Evolutionary conservation across 2,113 vertebrate genomes (phyloP).

Genomic region (Pteruthius melanotis): DNA sequence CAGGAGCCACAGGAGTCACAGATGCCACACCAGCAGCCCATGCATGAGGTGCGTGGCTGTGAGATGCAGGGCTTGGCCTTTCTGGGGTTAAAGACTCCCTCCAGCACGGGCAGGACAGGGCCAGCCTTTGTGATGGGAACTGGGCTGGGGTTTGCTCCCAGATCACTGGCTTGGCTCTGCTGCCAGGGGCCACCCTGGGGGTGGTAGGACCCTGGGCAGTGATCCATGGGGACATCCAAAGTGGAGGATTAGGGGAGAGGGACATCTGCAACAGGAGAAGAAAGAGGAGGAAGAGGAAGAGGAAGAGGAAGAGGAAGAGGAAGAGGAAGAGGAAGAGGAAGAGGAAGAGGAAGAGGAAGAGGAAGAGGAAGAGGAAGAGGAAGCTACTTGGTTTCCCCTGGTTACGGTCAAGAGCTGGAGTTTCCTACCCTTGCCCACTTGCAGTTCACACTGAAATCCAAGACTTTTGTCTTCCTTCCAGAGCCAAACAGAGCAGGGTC

Average conservation of each 20-base stretch:
- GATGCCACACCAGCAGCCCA: background rate
- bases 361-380: too few relatives aligned
- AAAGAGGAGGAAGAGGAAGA: too few relatives aligned
- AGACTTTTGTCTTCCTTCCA: background rate
- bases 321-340: background rate
- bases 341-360: background rate
- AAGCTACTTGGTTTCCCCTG: background rate
- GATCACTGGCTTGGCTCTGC: background rate
- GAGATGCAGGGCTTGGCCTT: background rate
- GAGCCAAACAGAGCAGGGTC: background rate
- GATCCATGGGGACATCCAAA: background rate
- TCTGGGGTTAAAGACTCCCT: background rate
- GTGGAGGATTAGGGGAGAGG: background rate
- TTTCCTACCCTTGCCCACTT: background rate
- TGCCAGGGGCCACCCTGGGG: accelerated
- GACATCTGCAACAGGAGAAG: background rate
- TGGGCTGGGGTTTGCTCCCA: background rate
- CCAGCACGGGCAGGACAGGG: accelerated
- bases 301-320: background rate
- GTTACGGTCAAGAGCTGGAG: background rate
- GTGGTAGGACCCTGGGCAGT: accelerated
- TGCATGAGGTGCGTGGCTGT: accelerated
- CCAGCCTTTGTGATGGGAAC: background rate
- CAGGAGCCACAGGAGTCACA: background rate
- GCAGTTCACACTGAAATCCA: background rate